Percentiles rank a stretch among this genome's conserved stretches.
Conservation (phyloP, 2,113 vertebrate genomes). For the Platichthys stellatus region DNA sequence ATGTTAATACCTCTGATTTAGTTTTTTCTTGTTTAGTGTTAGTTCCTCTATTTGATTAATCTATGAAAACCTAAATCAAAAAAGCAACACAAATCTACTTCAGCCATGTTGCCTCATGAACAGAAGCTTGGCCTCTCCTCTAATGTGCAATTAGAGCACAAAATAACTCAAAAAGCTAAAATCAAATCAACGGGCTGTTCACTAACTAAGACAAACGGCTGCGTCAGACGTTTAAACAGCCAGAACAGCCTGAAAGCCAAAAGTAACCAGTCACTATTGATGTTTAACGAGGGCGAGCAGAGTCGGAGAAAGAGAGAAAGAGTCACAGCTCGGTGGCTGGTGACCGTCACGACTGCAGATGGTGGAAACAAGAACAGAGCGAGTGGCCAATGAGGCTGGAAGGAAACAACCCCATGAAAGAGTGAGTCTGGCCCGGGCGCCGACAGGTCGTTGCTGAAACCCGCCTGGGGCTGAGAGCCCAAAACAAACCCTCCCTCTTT, state of each 20-base stretch:
- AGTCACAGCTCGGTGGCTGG: conserved; percentile 22
- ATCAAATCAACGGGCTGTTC: not conserved
- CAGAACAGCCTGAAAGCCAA: conserved; percentile 1
- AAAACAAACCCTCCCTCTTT: conserved; percentile 56
- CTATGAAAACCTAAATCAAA: not conserved
- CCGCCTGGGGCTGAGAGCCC: conserved; percentile 17
- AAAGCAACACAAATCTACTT: not conserved
- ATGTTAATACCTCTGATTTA: not conserved
- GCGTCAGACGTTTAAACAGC: not conserved
- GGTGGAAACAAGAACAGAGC: conserved; percentile 8
- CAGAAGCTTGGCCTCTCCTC: not conserved
- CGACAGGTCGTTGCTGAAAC: conserved; percentile 37
- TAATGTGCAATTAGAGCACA: not conserved
- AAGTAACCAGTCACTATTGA: conserved; percentile 14
- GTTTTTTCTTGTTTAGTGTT: too few species aligned
- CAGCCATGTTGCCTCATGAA: not conserved
- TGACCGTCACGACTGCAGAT: conserved; percentile 24
- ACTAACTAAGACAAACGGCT: not conserved
- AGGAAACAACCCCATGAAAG: conserved; percentile 42
- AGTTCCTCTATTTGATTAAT: not conserved
- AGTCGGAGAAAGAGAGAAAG: conserved; percentile 3
- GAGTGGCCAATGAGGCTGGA: conserved; percentile 35
- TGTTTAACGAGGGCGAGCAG: not conserved
- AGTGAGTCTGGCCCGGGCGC: conserved; percentile 1
- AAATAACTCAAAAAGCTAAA: not conserved